A percentile compares a stretch with the other conserved stretches of the same genome.
Evolutionary conservation across 2,113 vertebrate genomes (phyloP).

Genomic region (Salvelinus alpinus): DNA sequence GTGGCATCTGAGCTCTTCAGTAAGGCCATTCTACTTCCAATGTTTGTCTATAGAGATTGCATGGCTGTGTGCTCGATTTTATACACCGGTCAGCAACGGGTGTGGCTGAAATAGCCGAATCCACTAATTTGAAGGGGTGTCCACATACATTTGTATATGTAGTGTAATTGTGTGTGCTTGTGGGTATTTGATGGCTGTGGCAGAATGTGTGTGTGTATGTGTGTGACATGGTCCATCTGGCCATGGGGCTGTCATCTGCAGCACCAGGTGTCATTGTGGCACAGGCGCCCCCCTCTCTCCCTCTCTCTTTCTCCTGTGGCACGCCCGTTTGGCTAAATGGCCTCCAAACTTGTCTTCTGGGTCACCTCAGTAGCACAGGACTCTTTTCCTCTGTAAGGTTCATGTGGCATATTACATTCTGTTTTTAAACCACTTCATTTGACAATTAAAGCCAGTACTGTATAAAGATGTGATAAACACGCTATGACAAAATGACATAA

Average conservation of each 20-base stretch:
- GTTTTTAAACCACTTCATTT: neutral
- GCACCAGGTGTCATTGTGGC: slow-evolving; percentile 75
- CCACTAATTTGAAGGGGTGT: too few relatives aligned
- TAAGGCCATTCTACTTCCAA: too few relatives aligned
- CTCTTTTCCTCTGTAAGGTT: neutral
- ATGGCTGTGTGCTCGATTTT: too few relatives aligned
- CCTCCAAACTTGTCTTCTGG: slow-evolving; percentile 50
- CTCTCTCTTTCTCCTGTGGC: slow-evolving; percentile 54
- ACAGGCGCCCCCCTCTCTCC: slow-evolving; percentile 45
- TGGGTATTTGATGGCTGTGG: neutral
- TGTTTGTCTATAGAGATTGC: too few relatives aligned
- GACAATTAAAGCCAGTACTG: neutral
- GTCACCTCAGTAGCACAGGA: slow-evolving; percentile 39
- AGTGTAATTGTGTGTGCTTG: too few relatives aligned
- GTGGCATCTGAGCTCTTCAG: too few relatives aligned
- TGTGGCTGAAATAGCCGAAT: too few relatives aligned
- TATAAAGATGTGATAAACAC: neutral
- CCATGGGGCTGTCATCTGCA: slow-evolving; percentile 75
- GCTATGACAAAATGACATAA: slow-evolving; percentile 44
- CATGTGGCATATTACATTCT: too few relatives aligned
- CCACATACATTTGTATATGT: too few relatives aligned
- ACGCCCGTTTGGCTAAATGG: slow-evolving; percentile 57
- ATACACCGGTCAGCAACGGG: too few relatives aligned
- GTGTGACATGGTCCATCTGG: slow-evolving; percentile 71
- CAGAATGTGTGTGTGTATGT: slow-evolving; percentile 8